Percentiles rank a stretch among this genome's conserved stretches.
Evolutionary conservation across 92 coral and sea anemone species (phyloP).

Genomic region (Blastomussa wellsi): DNA sequence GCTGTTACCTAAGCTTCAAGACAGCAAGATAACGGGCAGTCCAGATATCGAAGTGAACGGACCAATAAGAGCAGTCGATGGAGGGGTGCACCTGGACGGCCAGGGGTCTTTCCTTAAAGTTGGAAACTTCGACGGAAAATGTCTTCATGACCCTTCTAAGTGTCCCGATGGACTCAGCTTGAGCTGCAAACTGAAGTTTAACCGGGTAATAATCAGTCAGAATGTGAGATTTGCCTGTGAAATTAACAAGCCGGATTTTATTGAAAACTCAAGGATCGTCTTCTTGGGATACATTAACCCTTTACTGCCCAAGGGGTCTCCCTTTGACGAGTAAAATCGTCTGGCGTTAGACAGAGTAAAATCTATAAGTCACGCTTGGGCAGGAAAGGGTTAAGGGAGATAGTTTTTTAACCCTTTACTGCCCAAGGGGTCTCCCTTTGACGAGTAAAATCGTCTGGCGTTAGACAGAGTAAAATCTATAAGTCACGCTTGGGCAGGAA

Average conservation of each 20-base stretch:
- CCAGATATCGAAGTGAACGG: conserved; percentile 90
- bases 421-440: no score
- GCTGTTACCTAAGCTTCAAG: conserved; percentile 83
- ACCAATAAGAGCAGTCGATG: conserved; percentile 92
- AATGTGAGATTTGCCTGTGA: neutral
- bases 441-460: no score
- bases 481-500: no score
- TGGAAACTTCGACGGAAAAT: conserved; percentile 80
- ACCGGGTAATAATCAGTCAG: conserved; percentile 59
- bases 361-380: no score
- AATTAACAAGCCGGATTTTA: neutral
- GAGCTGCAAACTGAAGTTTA: conserved; percentile 93
- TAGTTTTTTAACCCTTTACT: no score
- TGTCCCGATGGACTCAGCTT: conserved; percentile 89
- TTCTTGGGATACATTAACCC: neutral
- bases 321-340: no score
- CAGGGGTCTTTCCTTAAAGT: conserved; percentile 78
- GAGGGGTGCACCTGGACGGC: conserved; percentile 86
- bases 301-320: no score
- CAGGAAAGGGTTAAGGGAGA: no score
- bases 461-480: neutral
- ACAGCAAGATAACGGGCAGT: conserved; percentile 74
- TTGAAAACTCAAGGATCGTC: neutral
- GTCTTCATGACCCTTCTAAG: conserved; percentile 86
- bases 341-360: no score